These are phyloP conservation scores for Phymorhynchus buccinoides DNA, from an alignment of 1,140 invertebrate species.

Conservation along the genomic window DNA sequence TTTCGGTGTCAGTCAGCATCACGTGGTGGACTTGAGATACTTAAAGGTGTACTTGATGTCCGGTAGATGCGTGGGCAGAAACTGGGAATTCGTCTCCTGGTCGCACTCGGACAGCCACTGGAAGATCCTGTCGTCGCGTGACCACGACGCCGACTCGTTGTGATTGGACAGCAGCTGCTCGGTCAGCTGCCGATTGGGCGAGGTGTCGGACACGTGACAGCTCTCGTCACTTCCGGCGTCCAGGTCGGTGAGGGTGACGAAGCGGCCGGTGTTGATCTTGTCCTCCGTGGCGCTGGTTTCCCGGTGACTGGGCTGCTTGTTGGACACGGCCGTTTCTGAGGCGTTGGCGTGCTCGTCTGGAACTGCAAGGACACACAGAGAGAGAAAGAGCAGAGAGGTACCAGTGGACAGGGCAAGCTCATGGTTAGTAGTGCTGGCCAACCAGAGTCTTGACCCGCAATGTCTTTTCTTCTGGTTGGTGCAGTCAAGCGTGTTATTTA, in stretches of 20 bases:
- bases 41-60: background rate
- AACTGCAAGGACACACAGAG: background rate
- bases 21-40: background rate
- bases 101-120: slow-evolving; percentile 20
- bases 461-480: too few species aligned
- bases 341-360: slow-evolving; percentile 16
- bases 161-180: background rate
- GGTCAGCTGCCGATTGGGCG: background rate
- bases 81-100: background rate
- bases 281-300: background rate
- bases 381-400: background rate
- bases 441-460: too few species aligned
- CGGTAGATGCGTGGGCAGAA: background rate
- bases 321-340: background rate
- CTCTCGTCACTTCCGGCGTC: background rate
- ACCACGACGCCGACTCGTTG: background rate
- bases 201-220: slow-evolving; percentile 5
- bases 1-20: background rate
- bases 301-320: background rate
- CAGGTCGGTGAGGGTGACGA: slow-evolving; percentile 23
- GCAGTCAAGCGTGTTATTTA: too few species aligned
- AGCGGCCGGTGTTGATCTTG: slow-evolving; percentile 4
- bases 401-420: too few species aligned
- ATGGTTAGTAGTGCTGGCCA: too few species aligned
- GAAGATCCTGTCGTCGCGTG: slow-evolving; percentile 14